These are phyloP conservation scores for Drosophila dunni DNA, from an alignment of 1,140 invertebrate genomes.

Conservation along the genomic window DNA sequence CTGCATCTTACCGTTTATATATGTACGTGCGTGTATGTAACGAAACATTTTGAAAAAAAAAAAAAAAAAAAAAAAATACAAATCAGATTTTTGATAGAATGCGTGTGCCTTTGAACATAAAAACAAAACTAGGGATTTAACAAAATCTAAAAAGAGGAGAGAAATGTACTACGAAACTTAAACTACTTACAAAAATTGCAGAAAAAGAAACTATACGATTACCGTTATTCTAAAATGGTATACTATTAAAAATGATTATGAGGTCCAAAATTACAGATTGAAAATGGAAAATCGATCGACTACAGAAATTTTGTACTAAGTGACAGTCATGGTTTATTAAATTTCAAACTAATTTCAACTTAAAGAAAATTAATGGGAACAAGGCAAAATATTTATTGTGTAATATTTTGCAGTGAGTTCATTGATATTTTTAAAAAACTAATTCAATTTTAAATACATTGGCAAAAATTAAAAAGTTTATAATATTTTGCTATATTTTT, in stretches of 20 bases:
- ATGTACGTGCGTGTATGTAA: conserved; percentile 56
- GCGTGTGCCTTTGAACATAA: conserved; percentile 74
- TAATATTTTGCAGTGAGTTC: conserved; percentile 22
- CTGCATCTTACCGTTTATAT: conserved; percentile 64
- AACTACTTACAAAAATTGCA: conserved; percentile 34
- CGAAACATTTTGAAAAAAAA: conserved; percentile 43
- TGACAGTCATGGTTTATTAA: conserved; percentile 23
- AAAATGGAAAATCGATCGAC: conserved; percentile 13
- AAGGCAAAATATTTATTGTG: conserved; percentile 6
- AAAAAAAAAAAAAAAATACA: conserved; percentile 41
- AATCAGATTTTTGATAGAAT: conserved; percentile 77
- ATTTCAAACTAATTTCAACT: conserved; percentile 4
- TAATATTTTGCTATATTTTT: conserved; percentile 1
- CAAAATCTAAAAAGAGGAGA: conserved; percentile 23
- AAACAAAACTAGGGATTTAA: conserved; percentile 67
- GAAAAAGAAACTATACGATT: conserved; percentile 22
- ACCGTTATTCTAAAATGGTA: conserved; percentile 47
- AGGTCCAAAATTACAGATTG: conserved; percentile 49
- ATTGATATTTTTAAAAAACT: conserved; percentile 9
- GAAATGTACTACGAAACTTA: conserved; percentile 46
- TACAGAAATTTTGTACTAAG: conserved; percentile 42
- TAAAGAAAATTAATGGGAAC: conserved; percentile 7
- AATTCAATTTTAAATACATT: not conserved
- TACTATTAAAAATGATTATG: conserved; percentile 16
- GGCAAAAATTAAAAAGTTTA: not conserved